phyloP scores from a whole-genome alignment of 2,797 vertebrate species.

The Bradypus variegatus region DNA sequence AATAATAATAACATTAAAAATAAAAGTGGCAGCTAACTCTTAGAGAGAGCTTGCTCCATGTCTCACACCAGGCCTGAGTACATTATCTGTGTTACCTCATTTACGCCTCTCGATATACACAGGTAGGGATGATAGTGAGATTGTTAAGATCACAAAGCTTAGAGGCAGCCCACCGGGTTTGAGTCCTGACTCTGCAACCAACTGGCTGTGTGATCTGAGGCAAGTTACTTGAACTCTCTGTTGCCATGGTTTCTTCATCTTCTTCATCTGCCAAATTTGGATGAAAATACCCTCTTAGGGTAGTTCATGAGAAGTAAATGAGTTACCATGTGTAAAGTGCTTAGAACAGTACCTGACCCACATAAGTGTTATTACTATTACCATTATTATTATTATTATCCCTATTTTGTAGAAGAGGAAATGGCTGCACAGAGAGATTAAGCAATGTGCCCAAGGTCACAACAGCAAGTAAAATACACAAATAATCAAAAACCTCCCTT shows the following conservation, averaged over 20 bases:
- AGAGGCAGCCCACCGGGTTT: background rate
- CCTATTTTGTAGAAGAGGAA: background rate
- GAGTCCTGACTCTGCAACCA: background rate
- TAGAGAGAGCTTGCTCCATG: rapidly evolving
- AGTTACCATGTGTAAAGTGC: background rate
- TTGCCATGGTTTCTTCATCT: background rate
- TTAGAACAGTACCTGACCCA: background rate
- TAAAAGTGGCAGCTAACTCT: background rate
- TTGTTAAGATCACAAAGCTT: background rate
- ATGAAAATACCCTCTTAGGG: background rate
- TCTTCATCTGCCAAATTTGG: background rate
- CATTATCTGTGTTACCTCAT: rapidly evolving
- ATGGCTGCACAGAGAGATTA: background rate
- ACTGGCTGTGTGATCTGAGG: background rate
- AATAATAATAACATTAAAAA: no score
- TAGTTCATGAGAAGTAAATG: background rate
- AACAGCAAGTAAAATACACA: background rate
- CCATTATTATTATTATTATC: background rate
- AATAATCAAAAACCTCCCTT: background rate
- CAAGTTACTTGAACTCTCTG: slow-evolving; percentile 1
- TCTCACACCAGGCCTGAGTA: background rate
- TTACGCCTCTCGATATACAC: rapidly evolving
- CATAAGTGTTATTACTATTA: no score
- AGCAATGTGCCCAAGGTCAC: background rate
- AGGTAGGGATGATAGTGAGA: background rate